A percentile compares a stretch with the other conserved stretches of the same genome.
Conservation (phyloP, 2,888 invertebrate species). For the Bembecia ichneumoniformis region DNA sequence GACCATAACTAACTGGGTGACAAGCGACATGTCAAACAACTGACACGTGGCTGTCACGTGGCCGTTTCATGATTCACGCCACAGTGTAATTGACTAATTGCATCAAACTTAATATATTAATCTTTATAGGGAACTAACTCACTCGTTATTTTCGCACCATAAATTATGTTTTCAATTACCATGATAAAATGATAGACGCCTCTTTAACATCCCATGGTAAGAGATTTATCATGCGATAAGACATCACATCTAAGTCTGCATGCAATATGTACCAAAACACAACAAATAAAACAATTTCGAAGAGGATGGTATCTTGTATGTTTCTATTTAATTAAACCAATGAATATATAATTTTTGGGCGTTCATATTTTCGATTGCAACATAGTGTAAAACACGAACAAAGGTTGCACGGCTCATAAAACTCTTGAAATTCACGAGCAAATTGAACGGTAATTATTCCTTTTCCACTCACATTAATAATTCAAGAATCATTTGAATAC, state of each 20-base stretch:
- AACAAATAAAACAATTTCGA: background rate
- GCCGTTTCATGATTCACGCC: background rate
- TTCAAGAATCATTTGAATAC: background rate
- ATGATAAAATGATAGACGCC: too few relatives aligned
- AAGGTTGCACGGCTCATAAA: background rate
- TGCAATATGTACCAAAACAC: background rate
- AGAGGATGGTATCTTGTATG: too few relatives aligned
- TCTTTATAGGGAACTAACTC: too few relatives aligned
- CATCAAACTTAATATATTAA: constrained; percentile 10
- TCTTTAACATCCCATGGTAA: too few relatives aligned
- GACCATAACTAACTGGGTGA: constrained; percentile 12
- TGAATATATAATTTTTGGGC: too few relatives aligned
- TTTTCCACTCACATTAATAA: background rate
- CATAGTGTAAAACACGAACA: background rate
- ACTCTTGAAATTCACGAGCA: background rate
- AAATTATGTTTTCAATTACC: too few relatives aligned
- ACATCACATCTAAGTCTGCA: background rate
- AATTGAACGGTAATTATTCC: background rate
- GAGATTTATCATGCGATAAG: too few relatives aligned
- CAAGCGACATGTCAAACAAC: constrained; percentile 3
- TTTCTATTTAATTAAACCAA: too few relatives aligned
- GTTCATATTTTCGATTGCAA: too few relatives aligned
- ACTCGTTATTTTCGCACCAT: too few relatives aligned
- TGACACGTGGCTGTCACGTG: background rate
- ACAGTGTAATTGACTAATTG: constrained; percentile 56